Conservation (phyloP, 2,888 invertebrate genomes). For the Apotomis capreana region DNA sequence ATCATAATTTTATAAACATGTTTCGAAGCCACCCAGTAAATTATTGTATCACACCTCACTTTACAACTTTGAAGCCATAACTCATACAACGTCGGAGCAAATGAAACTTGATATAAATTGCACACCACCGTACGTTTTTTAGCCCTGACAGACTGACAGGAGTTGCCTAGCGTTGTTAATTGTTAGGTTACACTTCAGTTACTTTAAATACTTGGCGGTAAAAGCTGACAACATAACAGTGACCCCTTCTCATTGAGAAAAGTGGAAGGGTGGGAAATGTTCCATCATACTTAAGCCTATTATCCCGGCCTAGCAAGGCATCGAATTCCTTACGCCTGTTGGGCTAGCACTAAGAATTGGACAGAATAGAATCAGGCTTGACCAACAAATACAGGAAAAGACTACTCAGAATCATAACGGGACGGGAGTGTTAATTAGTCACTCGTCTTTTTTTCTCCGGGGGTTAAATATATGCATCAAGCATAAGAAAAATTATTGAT, state of each 20-base stretch:
- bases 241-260: neutral
- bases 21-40: neutral
- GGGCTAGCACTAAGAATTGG: no score
- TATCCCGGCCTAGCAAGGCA: no score
- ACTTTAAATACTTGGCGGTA: constrained; percentile 7
- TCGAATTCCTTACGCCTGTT: no score
- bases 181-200: constrained; percentile 22
- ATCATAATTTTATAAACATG: neutral
- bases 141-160: constrained; percentile 13
- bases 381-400: no score
- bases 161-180: constrained; percentile 20
- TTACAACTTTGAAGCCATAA: constrained; percentile 22
- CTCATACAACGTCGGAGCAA: constrained; percentile 17
- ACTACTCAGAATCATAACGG: no score
- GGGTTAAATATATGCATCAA: no score
- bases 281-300: neutral
- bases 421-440: no score
- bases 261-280: neutral
- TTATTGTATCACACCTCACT: constrained; percentile 17
- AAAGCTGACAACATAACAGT: neutral
- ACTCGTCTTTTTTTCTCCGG: no score
- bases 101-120: constrained; percentile 29
- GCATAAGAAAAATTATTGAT: no score
- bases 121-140: constrained; percentile 9
- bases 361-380: no score